Percentiles rank a stretch among this genome's conserved stretches.
Conservation (phyloP, 2,797 vertebrate genomes). For the Spondyliosoma cantharus region DNA sequence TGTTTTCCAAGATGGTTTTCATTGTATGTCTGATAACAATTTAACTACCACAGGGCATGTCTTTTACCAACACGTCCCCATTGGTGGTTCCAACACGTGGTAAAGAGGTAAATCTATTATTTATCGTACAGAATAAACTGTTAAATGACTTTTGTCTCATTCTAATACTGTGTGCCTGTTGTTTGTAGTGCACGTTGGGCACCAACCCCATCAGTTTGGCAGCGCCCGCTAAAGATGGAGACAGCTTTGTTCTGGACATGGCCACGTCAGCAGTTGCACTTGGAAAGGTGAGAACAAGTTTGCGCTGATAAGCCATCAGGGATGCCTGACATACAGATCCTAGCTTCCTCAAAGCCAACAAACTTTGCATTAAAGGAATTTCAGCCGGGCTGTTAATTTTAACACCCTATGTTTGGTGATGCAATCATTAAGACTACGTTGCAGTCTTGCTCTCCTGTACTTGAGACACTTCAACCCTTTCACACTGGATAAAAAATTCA, state of each 20-base stretch:
- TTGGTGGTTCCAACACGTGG: constrained; percentile 84
- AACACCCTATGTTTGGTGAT: neutral
- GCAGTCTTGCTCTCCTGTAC: too few relatives aligned
- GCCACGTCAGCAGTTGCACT: constrained; percentile 85
- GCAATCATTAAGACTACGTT: too few relatives aligned
- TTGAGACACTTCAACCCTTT: too few relatives aligned
- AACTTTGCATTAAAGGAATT: neutral
- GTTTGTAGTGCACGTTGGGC: constrained; percentile 81
- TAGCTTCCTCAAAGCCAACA: neutral
- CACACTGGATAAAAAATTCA: too few relatives aligned
- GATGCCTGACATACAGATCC: neutral
- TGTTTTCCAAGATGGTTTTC: neutral
- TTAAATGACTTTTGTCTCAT: neutral
- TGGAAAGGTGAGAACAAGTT: constrained; percentile 78
- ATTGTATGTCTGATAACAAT: neutral
- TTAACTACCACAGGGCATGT: constrained; percentile 80
- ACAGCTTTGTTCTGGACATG: constrained; percentile 87
- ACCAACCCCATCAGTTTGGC: constrained; percentile 86
- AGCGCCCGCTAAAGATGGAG: constrained; percentile 79
- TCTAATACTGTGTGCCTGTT: neutral
- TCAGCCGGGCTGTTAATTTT: neutral
- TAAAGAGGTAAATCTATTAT: constrained; percentile 75
- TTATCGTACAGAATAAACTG: neutral
- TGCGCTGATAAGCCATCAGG: neutral
- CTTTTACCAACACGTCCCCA: constrained; percentile 85